Conservation (phyloP, 2,113 vertebrate genomes). For the human region GRCh38 chr15:33942001-33942500, state of each 20-base stretch:
- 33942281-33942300: background rate
- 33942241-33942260: background rate
- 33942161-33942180: background rate
- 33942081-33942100: background rate
- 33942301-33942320: background rate
- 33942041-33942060: background rate
- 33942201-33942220: background rate
- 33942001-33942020: background rate
- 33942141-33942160: background rate
- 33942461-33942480: no score
- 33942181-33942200: background rate
- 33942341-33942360: background rate
- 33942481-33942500: no score
- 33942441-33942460: background rate
- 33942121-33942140: background rate
- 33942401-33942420: background rate
- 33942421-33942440: background rate
- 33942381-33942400: background rate
- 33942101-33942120: conserved; percentile 16
- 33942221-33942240: background rate
- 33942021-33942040: background rate
- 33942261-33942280: background rate
- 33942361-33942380: background rate
- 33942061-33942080: background rate
- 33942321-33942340: background rate